phyloP scores from a whole-genome alignment of 2,113 vertebrate genomes.

The Promerops cafer region DNA sequence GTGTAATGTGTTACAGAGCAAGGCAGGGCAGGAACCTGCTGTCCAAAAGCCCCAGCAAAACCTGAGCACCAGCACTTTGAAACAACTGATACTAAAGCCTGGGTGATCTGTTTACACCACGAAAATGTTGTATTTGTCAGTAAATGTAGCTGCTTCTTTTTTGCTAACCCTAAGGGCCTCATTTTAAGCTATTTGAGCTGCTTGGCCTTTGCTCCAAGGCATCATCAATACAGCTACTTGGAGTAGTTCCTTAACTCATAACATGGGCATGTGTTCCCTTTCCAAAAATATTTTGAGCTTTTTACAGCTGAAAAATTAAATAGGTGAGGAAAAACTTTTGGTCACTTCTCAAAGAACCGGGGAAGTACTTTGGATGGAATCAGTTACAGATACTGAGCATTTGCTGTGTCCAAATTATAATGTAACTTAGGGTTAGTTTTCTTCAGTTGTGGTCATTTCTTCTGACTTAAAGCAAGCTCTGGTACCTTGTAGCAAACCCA shows the following conservation, averaged over 20 bases:
- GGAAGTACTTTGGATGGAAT: background rate
- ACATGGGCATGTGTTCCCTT: background rate
- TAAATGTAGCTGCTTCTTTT: background rate
- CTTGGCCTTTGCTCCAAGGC: background rate
- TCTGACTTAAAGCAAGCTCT: background rate
- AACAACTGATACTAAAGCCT: background rate
- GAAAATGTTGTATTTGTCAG: background rate
- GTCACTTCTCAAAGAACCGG: background rate
- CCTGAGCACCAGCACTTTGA: background rate
- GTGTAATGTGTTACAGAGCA: background rate
- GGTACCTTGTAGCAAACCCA: background rate
- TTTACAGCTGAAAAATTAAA: background rate
- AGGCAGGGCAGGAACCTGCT: background rate
- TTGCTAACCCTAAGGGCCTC: background rate
- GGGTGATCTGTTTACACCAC: background rate
- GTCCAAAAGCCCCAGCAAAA: background rate
- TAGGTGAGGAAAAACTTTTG: background rate
- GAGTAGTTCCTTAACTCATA: background rate
- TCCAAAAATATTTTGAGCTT: background rate
- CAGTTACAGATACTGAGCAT: background rate
- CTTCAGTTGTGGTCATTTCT: background rate
- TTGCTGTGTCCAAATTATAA: background rate
- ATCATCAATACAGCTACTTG: background rate
- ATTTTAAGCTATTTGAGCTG: background rate
- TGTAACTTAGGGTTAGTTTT: background rate